Base-by-base conservation (phyloP, 2,888 invertebrate genomes). In the Diloba caeruleocephala region DNA sequence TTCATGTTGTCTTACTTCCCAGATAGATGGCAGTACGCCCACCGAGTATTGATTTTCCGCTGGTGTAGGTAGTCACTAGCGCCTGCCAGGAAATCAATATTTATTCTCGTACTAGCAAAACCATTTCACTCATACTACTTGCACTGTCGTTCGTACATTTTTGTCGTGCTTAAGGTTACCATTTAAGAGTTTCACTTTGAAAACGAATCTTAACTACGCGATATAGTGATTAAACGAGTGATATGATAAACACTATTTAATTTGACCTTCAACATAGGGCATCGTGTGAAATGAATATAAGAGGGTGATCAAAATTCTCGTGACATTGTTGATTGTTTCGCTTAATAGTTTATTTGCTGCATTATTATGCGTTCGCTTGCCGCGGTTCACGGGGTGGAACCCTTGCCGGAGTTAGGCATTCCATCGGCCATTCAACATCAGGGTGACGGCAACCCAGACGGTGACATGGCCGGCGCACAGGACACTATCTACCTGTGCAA, bases 401-500 rank as follows among this genome's bases (percentile, higher is more conserved):
- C 92, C 87, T 88, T 92, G 83, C 90, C 90, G 50, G 89, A 88
- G 51, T 69, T 90, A 73, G 88, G 85, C 71, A 77, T 91, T 55
- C 86, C 89, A 50, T 82, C 90, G 54, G 85, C 79, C 46, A 75
- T 88, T 59, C 86, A 85, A 59, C 85, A 82, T 45, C 78, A 79
- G 57, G 79, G 78, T 36, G 89, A 87, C 62, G 82, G 79, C 12
- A 88, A 86, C 63, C 76, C 89, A 34, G 92, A 93, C 84, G 88
- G 82, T 80, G 96, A 96, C 77, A 96, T 96, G 95, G 96, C 96
- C 75, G 97, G 97, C 74, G 98, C 98, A 36, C 98, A 98, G 91
- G 98, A 99, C 88, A 99, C 98, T 50, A 98, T 99, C 80, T 99
- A 99, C 92, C 93, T 99, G 87, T 99, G 99, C 94, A 99, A 99